phyloP scores from a whole-genome alignment of 2,888 invertebrate genomes.

The Apoda limacodes region DNA sequence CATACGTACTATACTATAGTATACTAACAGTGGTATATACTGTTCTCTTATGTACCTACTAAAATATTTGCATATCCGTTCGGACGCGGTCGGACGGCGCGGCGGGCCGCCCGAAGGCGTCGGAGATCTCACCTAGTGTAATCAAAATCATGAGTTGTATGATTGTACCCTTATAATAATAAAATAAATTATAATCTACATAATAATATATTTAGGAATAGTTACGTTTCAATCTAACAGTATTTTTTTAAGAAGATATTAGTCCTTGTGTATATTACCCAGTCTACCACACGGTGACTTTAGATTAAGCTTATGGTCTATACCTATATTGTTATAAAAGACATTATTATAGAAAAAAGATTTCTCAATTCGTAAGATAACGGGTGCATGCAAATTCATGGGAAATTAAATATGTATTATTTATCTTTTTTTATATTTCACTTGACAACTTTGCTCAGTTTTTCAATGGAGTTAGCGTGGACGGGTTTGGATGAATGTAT shows the following conservation, averaged over 20 bases:
- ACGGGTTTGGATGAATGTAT: constrained; percentile 10
- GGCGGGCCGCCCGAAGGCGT: constrained; percentile 58
- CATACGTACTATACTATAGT: constrained; percentile 45
- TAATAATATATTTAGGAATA: constrained; percentile 57
- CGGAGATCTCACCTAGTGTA: constrained; percentile 68
- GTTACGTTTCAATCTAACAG: constrained; percentile 70
- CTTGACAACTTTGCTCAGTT: constrained; percentile 55
- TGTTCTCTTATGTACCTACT: constrained; percentile 37
- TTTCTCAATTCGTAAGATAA: constrained; percentile 66
- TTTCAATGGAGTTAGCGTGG: constrained; percentile 50
- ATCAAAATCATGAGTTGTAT: constrained; percentile 64
- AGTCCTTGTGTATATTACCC: constrained; percentile 65
- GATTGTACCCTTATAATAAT: constrained; percentile 58
- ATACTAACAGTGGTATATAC: constrained; percentile 54
- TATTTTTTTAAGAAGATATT: constrained; percentile 71
- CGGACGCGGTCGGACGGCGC: constrained; percentile 58
- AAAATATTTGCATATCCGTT: constrained; percentile 65
- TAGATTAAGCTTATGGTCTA: constrained; percentile 55
- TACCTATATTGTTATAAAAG: constrained; percentile 63
- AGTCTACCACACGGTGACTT: constrained; percentile 49
- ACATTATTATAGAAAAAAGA: constrained; percentile 60
- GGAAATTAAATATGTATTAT: constrained; percentile 63
- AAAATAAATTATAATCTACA: constrained; percentile 59
- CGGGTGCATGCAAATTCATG: constrained; percentile 68
- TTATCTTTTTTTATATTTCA: constrained; percentile 70